Base-by-base conservation (phyloP, 1,140 invertebrate species). In the Polyergus mexicanus region DNA sequence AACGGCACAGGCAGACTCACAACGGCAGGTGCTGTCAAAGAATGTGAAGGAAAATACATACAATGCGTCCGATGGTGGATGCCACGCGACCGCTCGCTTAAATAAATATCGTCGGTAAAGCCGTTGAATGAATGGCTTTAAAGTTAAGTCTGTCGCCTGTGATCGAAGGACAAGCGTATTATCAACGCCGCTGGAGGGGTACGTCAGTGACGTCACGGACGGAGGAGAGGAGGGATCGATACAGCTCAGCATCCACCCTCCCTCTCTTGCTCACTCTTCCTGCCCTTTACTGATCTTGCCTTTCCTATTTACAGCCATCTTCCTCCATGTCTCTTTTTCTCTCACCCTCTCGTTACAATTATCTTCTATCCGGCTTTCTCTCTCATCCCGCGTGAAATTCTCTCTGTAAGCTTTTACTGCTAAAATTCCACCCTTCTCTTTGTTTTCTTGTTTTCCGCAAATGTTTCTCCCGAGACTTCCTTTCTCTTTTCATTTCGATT, bases 181-280 rank as follows among this genome's bases (percentile, higher is more conserved):
- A 85, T 88, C 68, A 85, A 75, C 51, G 38, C 66, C 60, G 85
- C 76, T 83, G 88, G 86, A 87, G 84, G 88, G 86, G 90, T 86
- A 89, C 83, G 83, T 87, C 86, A 76, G 87, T 93, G 92, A 93
- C 92, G 92, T 93, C 92, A 93, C 58, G 72, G 58, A 81, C 63
- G 80, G 75, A 86, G 85, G 81, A 89, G 89, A 89, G 87, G 90
- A 93, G 92, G 63, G 65, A 94, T 94, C 93, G 93, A 93, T 93
- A 94, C 92, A 93, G 92, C 92, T 88, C 91, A 91, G 90, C 91
- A 91, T 91, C 90, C 69, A 87, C 69, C 68, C 68, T 84, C 76
- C 69, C 77, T 72, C 81, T 85, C 71, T 80, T 78, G 76, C 58
- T 72, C 56, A 13, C 41, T 32, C 25, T 13, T 10, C 32, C 16